phyloP scores from a whole-genome alignment of 1,140 invertebrate species.

The Dreissena rostriformis region DNA sequence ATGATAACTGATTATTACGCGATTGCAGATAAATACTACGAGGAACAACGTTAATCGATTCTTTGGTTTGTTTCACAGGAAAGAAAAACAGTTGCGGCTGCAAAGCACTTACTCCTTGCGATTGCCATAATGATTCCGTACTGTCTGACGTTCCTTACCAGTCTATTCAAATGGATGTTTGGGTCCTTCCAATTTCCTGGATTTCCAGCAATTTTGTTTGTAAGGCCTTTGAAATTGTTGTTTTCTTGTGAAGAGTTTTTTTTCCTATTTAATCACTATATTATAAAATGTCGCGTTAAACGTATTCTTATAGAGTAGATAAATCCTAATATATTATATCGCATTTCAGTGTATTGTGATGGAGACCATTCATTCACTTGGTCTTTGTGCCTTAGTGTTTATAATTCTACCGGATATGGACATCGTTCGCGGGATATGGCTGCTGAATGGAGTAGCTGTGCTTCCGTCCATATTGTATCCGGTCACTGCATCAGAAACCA shows the following conservation, averaged over 20 bases:
- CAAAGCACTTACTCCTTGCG: constrained; percentile 15
- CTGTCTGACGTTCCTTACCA: constrained; percentile 25
- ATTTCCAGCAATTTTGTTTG: constrained; percentile 7
- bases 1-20: no score
- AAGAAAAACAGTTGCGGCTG: neutral
- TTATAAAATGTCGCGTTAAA: no score
- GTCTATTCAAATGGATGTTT: constrained; percentile 48
- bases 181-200: constrained; percentile 3
- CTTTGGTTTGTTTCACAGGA: neutral
- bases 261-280: neutral
- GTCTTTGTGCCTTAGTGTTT: constrained; percentile 28
- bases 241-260: neutral
- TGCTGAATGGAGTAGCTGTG: constrained; percentile 21
- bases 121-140: constrained; percentile 47
- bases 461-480: constrained; percentile 22
- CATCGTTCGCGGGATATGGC: constrained; percentile 21
- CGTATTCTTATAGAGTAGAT: no score
- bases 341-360: constrained; percentile 32
- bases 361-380: constrained; percentile 37
- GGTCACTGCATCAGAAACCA: constrained; percentile 18
- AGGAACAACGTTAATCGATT: no score
- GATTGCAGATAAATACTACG: no score
- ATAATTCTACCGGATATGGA: constrained; percentile 32
- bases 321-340: no score
- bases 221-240: constrained; percentile 13